These are phyloP conservation scores for Actias luna DNA, from an alignment of 2,888 invertebrate genomes.

Conservation along the genomic window DNA sequence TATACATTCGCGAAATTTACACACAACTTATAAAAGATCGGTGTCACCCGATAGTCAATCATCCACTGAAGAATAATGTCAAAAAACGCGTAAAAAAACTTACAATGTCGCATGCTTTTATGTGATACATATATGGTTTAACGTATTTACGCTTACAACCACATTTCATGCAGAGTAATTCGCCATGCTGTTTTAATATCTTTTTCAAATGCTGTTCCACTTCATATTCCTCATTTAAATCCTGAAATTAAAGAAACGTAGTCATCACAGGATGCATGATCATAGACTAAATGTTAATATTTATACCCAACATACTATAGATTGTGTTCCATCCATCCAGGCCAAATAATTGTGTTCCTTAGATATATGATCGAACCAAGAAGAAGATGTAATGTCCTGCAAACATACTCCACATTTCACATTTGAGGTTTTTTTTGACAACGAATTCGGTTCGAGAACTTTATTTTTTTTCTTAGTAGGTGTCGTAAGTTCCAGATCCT, in stretches of 20 bases:
- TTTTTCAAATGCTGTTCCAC: constrained; percentile 39
- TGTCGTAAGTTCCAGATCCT: neutral
- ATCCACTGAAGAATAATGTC: neutral
- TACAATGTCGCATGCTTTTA: constrained; percentile 28
- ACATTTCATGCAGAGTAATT: constrained; percentile 42
- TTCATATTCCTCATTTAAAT: constrained; percentile 35
- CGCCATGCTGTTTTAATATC: constrained; percentile 33
- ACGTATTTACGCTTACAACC: constrained; percentile 45
- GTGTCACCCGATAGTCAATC: neutral
- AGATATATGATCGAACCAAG: constrained; percentile 49
- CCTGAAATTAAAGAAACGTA: constrained; percentile 37
- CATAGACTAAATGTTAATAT: neutral
- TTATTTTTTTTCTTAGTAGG: neutral
- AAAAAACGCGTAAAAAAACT: constrained; percentile 6
- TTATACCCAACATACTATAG: constrained; percentile 60
- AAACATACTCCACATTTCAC: constrained; percentile 45
- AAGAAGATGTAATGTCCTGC: constrained; percentile 24
- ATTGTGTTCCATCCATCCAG: constrained; percentile 47
- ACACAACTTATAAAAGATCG: neutral
- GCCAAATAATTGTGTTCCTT: constrained; percentile 53
- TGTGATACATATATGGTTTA: constrained; percentile 41
- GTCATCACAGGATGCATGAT: neutral
- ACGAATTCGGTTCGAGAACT: no score
- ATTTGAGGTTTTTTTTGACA: neutral
- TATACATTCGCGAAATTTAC: neutral